Percentiles rank a stretch among this genome's conserved stretches.
Conservation (phyloP, 2,888 invertebrate genomes). For the Sepiola atlantica region DNA sequence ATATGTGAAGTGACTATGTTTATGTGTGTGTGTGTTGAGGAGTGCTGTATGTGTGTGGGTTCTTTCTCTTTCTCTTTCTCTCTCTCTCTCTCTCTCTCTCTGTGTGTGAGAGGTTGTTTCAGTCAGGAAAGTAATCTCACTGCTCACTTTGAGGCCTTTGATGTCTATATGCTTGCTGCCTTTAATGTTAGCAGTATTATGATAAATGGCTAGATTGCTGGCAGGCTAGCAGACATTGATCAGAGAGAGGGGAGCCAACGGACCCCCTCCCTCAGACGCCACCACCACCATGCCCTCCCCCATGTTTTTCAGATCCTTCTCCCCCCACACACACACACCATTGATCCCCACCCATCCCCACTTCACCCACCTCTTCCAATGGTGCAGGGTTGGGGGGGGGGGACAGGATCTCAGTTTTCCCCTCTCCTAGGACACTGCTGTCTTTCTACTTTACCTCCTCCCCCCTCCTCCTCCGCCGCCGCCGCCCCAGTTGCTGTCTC, state of each 20-base stretch:
- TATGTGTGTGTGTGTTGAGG: neutral
- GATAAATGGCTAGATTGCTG: conserved; percentile 32
- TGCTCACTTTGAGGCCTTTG: neutral
- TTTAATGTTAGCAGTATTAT: conserved; percentile 32
- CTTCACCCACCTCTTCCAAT: neutral
- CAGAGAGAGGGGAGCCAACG: conserved; percentile 32
- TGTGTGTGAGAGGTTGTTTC: conserved; percentile 1
- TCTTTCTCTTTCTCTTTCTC: neutral
- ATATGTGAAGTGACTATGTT: neutral
- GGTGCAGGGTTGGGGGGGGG: neutral
- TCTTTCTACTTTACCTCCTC: conserved; percentile 16
- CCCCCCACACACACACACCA: neutral
- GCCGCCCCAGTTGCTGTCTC: neutral
- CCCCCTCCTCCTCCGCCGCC: neutral
- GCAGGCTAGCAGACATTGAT: conserved; percentile 32
- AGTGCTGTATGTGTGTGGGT: neutral
- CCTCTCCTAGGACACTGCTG: conserved; percentile 32
- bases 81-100: neutral
- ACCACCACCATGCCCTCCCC: neutral
- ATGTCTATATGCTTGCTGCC: conserved; percentile 32
- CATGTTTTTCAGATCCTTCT: neutral
- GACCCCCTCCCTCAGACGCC: neutral
- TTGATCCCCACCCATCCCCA: neutral
- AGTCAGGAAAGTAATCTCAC: conserved; percentile 36
- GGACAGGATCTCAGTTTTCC: neutral